These are phyloP conservation scores for Tachysurus vachellii DNA, from an alignment of 2,113 vertebrate species.

Conservation along the genomic window DNA sequence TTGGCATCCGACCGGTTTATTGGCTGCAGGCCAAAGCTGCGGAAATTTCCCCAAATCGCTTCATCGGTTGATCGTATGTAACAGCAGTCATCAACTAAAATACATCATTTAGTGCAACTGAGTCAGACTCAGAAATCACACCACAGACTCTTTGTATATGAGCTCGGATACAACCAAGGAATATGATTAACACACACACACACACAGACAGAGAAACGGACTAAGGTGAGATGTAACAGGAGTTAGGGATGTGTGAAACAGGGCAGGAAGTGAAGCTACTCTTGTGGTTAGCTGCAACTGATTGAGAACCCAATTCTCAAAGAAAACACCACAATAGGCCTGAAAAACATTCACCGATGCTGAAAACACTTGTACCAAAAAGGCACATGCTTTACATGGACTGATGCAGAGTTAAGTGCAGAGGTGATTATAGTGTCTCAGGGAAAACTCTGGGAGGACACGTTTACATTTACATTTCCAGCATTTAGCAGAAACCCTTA, in stretches of 20 bases:
- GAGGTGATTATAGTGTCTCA: neutral
- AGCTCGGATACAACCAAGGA: neutral
- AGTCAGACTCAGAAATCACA: neutral
- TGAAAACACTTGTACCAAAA: neutral
- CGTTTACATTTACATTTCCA: too few species aligned
- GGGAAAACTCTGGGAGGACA: too few species aligned
- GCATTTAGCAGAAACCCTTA: too few species aligned
- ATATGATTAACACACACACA: neutral
- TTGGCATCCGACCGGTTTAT: neutral
- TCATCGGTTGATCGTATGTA: neutral
- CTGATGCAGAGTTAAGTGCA: neutral
- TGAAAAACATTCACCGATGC: neutral
- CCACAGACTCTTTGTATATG: neutral
- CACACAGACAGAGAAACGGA: neutral
- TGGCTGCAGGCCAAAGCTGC: slow-evolving; percentile 10
- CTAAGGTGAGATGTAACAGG: neutral
- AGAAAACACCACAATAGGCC: neutral
- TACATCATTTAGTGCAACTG: neutral
- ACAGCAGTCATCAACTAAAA: neutral
- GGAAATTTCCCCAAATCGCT: neutral
- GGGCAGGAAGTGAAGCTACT: neutral
- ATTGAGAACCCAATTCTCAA: neutral
- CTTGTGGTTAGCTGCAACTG: neutral
- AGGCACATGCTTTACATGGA: neutral
- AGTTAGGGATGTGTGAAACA: neutral